Evolutionary conservation across 2,888 invertebrate species (phyloP).

Genomic region (Hydrotaea cyrtoneurina): DNA sequence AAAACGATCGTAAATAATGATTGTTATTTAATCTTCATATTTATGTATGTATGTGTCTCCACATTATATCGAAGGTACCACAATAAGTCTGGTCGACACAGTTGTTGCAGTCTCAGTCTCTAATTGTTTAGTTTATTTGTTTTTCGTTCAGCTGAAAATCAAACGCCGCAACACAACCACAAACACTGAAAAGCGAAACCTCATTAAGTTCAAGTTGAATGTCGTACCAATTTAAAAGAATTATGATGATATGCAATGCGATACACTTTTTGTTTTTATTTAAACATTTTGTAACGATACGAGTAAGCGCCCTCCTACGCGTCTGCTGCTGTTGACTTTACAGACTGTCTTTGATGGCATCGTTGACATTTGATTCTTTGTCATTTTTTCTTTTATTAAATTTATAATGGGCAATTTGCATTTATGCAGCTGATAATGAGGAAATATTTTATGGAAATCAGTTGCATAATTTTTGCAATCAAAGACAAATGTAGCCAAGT

Average conservation of each 20-base stretch:
- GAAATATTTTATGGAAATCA: constrained; percentile 57
- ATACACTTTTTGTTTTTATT: neutral
- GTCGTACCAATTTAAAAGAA: constrained; percentile 69
- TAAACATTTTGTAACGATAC: constrained; percentile 21
- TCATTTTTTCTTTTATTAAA: neutral
- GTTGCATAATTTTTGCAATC: constrained; percentile 47
- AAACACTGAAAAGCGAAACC: constrained; percentile 35
- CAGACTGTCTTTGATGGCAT: constrained; percentile 27
- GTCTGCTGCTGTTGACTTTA: constrained; percentile 43
- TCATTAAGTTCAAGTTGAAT: constrained; percentile 78
- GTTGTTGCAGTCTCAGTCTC: neutral
- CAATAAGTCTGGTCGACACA: neutral
- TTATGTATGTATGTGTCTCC: neutral
- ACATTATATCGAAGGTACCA: neutral
- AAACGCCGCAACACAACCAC: neutral
- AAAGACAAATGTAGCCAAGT: neutral
- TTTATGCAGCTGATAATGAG: constrained; percentile 53
- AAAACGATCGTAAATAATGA: constrained; percentile 22
- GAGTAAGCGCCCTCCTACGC: neutral
- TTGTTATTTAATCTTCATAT: constrained; percentile 12
- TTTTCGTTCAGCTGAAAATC: constrained; percentile 32
- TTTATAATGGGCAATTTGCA: constrained; percentile 11
- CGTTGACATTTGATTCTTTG: constrained; percentile 1
- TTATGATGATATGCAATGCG: constrained; percentile 33
- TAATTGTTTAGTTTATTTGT: constrained; percentile 6